These are phyloP conservation scores for Aeoliscus strigatus DNA, from an alignment of 2,797 vertebrate species.

Conservation along the genomic window DNA sequence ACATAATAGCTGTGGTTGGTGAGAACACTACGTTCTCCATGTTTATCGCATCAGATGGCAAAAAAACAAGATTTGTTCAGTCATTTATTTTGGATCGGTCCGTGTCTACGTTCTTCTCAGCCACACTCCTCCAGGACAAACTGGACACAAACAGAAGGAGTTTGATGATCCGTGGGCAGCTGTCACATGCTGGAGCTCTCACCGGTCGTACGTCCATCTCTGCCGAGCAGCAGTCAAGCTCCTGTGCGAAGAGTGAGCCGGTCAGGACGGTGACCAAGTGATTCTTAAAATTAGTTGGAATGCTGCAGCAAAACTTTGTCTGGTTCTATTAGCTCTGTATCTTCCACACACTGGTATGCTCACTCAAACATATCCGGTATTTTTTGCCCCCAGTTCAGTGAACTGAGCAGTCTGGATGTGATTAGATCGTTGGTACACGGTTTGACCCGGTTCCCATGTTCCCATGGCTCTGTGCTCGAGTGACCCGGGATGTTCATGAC, in stretches of 20 bases:
- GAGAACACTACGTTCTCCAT: slow-evolving; percentile 11
- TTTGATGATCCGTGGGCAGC: no score
- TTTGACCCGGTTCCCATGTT: slow-evolving; percentile 76
- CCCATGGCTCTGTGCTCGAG: slow-evolving; percentile 55
- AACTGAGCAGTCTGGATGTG: slow-evolving; percentile 44
- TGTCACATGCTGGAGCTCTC: slow-evolving; percentile 2
- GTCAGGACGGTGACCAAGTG: no score
- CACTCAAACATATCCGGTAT: slow-evolving; percentile 24
- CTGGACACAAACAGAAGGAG: not conserved
- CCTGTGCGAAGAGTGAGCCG: no score
- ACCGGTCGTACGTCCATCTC: slow-evolving; percentile 20
- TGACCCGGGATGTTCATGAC: slow-evolving; percentile 40
- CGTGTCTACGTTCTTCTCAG: not conserved
- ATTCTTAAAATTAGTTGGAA: slow-evolving; percentile 12
- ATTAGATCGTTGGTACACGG: slow-evolving; percentile 57
- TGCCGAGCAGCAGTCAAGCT: slow-evolving; percentile 1
- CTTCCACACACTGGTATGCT: slow-evolving; percentile 1
- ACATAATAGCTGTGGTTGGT: slow-evolving; percentile 20
- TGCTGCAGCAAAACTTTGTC: slow-evolving; percentile 33
- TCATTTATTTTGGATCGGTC: not conserved
- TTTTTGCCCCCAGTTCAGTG: slow-evolving; percentile 29
- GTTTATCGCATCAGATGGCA: slow-evolving; percentile 4
- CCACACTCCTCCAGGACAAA: slow-evolving; percentile 3
- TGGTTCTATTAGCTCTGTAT: slow-evolving; percentile 12
- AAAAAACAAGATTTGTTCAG: not conserved